Percentiles rank a stretch among this genome's conserved stretches.
phyloP scores from a whole-genome alignment of 2,797 vertebrate species.

The Holocentrus rufus region DNA sequence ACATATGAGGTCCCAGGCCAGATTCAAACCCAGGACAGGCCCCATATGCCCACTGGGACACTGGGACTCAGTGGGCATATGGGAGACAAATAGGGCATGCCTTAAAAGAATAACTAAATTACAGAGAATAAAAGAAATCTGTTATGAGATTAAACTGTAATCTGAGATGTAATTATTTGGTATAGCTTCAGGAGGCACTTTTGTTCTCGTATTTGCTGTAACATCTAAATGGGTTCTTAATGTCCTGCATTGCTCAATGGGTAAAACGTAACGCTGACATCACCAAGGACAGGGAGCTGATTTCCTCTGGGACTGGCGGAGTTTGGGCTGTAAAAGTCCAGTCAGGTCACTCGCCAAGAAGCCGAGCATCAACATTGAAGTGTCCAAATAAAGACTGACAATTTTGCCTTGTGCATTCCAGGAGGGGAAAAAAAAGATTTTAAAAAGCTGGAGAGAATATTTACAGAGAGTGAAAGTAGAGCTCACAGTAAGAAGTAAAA shows the following conservation, averaged over 20 bases:
- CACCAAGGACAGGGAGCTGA: no score
- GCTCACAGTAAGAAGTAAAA: neutral
- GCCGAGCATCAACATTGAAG: no score
- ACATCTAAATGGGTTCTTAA: neutral
- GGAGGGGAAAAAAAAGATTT: neutral
- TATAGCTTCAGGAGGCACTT: neutral
- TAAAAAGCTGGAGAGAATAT: neutral
- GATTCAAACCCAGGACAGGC: no score
- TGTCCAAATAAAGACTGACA: no score
- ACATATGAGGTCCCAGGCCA: no score
- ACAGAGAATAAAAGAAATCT: constrained; percentile 1
- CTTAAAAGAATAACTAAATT: neutral
- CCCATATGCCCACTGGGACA: no score
- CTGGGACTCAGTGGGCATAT: no score
- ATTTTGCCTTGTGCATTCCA: no score
- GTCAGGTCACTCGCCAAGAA: no score
- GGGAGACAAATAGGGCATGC: neutral
- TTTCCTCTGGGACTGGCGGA: no score
- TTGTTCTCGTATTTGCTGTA: neutral
- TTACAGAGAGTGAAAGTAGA: neutral
- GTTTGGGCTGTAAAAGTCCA: no score
- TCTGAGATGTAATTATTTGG: neutral
- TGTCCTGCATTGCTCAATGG: neutral
- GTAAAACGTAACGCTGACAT: neutral
- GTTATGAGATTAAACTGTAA: neutral